These are phyloP conservation scores for Uloborus plumipes DNA, from an alignment of 2,888 invertebrate genomes.

Conservation along the genomic window DNA sequence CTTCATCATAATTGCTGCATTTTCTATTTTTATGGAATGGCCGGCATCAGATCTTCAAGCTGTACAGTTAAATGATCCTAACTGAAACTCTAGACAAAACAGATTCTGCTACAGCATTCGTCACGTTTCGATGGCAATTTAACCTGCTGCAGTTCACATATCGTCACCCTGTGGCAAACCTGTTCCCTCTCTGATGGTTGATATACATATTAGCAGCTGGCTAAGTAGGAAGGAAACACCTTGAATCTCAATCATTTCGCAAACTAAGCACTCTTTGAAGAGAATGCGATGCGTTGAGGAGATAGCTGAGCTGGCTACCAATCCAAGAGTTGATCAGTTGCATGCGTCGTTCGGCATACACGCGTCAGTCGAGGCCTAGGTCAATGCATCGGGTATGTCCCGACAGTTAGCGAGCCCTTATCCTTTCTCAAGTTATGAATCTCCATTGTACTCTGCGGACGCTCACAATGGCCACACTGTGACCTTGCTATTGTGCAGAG, in stretches of 20 bases:
- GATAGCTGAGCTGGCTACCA: constrained; percentile 56
- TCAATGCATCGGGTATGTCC: constrained; percentile 42
- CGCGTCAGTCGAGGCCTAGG: constrained; percentile 51
- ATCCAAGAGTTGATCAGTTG: constrained; percentile 19
- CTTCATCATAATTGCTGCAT: constrained; percentile 25
- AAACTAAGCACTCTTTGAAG: constrained; percentile 40
- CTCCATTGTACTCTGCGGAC: constrained; percentile 41
- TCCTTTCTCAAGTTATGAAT: constrained; percentile 49
- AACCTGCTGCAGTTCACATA: constrained; percentile 57
- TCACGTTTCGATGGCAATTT: constrained; percentile 30
- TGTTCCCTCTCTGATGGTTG: constrained; percentile 49
- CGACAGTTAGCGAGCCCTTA: constrained; percentile 45
- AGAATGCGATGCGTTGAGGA: constrained; percentile 37
- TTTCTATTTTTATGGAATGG: constrained; percentile 31
- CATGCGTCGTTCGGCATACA: constrained; percentile 31
- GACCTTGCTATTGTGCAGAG: constrained; percentile 60
- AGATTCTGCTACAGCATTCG: not conserved
- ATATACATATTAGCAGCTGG: constrained; percentile 47
- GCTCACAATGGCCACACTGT: constrained; percentile 50
- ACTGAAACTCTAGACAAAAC: constrained; percentile 39
- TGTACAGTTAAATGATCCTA: constrained; percentile 13
- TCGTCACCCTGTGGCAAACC: constrained; percentile 61
- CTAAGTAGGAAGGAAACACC: constrained; percentile 54
- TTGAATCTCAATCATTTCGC: constrained; percentile 57
- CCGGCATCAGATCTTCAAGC: constrained; percentile 17